Evolutionary conservation across 2,797 vertebrate species (phyloP), one percentile per base, ranked within the genome.

Genomic region (Atherinosoma microstoma): DNA sequence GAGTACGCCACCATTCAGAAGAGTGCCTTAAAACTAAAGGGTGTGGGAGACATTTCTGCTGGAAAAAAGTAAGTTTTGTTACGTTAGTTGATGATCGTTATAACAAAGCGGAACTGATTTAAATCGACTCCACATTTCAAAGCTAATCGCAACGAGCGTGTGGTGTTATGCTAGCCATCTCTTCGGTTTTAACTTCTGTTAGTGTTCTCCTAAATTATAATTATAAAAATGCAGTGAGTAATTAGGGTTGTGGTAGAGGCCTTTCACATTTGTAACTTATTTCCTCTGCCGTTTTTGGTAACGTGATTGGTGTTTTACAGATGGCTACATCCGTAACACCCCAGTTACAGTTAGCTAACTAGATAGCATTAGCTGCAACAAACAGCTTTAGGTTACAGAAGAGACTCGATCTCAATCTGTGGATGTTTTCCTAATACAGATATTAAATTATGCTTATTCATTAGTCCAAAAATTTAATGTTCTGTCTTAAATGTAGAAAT

Each of bases 1-100:
- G 94, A 95, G 6, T 94, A 95, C 67, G 62, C 3, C 0, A 1
- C 20, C 0, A 80, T 79, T 0, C 93, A 94, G 76, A 94, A 91
- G 64, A 85, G 92, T n/a, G 7, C 86, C 15, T 77, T 95, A 45
- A 94, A 94, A 78, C 29, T 95, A 0, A 95, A 95, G 78, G 93
- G 93, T 1, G 0, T 64, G 0, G 93, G 89, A 2, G 34, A 13
- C 2, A 3, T 92, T 24, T 89, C 94, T 6, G 75, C 87, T 2
- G 93, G 91, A 0, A 95, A 95, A 82, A 95, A 93, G 94, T 94
- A 78, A 53, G 91, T 78, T 0, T 73, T 49, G 1, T 30, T 27
- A 16, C 0, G 3, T 27, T 13, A 3, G 0, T 0, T 74, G 0
- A 2, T 0, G 5, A 2, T 18, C 1, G 1, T 0, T 7, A 16